Evolutionary conservation across 2,797 vertebrate species (phyloP), one percentile per base, ranked within the genome.

Genomic region (Zalophus californianus): DNA sequence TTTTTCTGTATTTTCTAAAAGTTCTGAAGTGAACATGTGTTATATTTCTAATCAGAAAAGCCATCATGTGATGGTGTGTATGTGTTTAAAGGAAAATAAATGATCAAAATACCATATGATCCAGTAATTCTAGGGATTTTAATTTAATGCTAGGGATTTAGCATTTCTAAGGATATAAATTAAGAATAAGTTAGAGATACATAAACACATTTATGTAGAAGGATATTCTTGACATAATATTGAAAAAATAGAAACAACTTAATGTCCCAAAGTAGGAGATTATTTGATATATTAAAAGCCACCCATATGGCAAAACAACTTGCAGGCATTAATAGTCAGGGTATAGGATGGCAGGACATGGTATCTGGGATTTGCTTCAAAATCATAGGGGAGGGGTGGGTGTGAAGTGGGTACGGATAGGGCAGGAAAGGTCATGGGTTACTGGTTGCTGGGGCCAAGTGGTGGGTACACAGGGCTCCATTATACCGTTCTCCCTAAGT

Each of bases 101-200:
- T 72, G 92, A 95, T 96, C 90, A 94, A 98, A 94, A 93, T 95
- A 95, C 80, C 92, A 88, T 56, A 97, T 90, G 96, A 97, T 83
- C 82, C 15, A 78, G 88, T 68, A 96, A 96, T 92, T 96, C 86
- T 54, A 35, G 77, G 77, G 50, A 54, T 54, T 79, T 79, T 35
- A 52, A 54, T 79, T 79, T 54, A 54, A n/a, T 79, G 77, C 50
- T 79, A 3, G 3, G 73, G 77, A 54, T 35, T 79, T 54, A 79
- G 77, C 16, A 85, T 29, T 90, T 89, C 64, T 94, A 90, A 68
- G 60, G 83, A 72, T 92, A 82, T 62, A 86, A 94, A 96, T 96
- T 91, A 95, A 86, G 87, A 83, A 50, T 78, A 82, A 89, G 44
- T 54, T 73, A 66, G 80, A 95, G 66, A 54, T 11, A 75, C 27